Base-by-base conservation (phyloP, 1,140 invertebrate species). In the Drosophila kanapiae region DNA sequence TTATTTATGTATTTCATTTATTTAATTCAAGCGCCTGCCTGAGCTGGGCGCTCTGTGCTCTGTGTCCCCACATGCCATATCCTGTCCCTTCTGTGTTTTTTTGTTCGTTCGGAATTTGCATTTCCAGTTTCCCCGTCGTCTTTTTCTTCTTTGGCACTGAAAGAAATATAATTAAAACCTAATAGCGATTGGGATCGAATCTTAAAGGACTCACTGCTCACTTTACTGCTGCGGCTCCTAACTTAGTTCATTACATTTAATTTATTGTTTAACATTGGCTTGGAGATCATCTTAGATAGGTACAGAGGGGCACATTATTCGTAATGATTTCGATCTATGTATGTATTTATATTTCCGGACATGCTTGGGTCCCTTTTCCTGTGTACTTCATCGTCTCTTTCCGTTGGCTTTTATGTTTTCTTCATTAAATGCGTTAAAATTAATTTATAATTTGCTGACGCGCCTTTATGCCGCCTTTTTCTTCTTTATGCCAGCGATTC, bases 381-480 rank as follows among this genome's bases (percentile, higher is more conserved):
- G 65, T 70, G 64, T 42, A 27, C 10, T 13, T 11, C 4, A 10
- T 33, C 9, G 27, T 56, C 63, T 33, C 33, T 29, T 38, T 64
- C 65, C 58, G 65, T 78, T 78, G 78, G 58, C 62, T 82, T 63
- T 62, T 70, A 70, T 78, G 63, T 88, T 88, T 87, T 87, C 80
- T 87, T 87, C 84, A 87, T 87, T 88, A 87, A 87, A 87, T 77
- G 84, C 84, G 64, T 83, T 85, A 83, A 84, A 87, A 87, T 87
- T 87, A 87, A 87, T 87, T 88, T 87, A 88, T 87, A 87, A 87
- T 87, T 88, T 87, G 84, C 80, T 88, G 84, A 83, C 80, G 80
- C 78, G 80, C 80, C 77, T 84, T 84, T 80, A 85, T 80, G 82
- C 78, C 53, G 53, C 62, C 72, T 45, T 40, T 16, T 40, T 38